These are phyloP conservation scores for Holothuria scabra DNA, from an alignment of 53 echinoderm and acorn worm species.

Conservation along the genomic window DNA sequence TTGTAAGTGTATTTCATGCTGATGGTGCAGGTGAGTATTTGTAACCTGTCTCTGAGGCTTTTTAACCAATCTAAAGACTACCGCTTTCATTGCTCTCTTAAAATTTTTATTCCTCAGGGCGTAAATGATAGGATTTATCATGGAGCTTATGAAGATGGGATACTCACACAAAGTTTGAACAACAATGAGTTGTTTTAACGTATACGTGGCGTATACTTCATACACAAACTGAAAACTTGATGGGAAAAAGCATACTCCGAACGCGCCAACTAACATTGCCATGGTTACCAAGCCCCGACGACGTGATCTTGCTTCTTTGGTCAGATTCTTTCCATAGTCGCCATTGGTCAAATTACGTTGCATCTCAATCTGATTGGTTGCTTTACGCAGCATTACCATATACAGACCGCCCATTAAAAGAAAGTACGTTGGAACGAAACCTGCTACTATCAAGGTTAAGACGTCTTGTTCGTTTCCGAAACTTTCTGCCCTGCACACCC, in stretches of 20 bases:
- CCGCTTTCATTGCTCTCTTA: constrained; percentile 17
- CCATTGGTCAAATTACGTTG: not conserved
- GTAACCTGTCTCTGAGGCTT: too few relatives aligned
- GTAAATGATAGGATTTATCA: constrained; percentile 29
- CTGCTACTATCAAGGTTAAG: constrained; percentile 3
- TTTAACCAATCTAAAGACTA: not conserved
- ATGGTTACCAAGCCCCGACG: constrained; percentile 28
- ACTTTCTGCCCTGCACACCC: constrained; percentile 19
- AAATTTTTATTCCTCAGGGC: constrained; percentile 1
- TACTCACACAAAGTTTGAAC: constrained; percentile 28
- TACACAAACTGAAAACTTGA: constrained; percentile 36
- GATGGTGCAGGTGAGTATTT: too few relatives aligned
- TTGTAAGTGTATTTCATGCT: too few relatives aligned
- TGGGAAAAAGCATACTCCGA: constrained; percentile 27
- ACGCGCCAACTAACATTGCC: constrained; percentile 30
- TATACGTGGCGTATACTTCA: constrained; percentile 21
- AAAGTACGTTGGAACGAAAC: constrained; percentile 1
- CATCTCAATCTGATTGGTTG: not conserved
- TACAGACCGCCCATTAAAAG: constrained; percentile 6
- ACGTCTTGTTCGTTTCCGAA: constrained; percentile 24
- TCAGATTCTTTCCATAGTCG: too few relatives aligned
- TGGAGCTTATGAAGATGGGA: constrained; percentile 14
- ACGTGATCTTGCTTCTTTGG: not conserved
- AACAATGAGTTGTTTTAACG: not conserved
- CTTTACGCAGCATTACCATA: constrained; percentile 28